These are phyloP conservation scores for Rhinopithecus roxellana DNA, from an alignment of 2,113 vertebrate species.

Conservation along the genomic window DNA sequence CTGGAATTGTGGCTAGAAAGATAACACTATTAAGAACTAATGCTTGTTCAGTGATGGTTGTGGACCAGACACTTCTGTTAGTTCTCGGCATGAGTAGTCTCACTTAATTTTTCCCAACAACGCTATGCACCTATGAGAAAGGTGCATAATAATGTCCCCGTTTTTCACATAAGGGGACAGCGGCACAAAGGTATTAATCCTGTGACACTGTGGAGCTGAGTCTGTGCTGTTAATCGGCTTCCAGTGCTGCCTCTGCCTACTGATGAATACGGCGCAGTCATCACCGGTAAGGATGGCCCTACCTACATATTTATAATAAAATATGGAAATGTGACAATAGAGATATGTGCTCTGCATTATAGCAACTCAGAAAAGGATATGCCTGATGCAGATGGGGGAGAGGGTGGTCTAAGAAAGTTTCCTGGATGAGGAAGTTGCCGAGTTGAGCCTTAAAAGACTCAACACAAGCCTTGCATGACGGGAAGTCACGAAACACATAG, in stretches of 20 bases:
- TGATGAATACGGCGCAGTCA: background rate
- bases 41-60: background rate
- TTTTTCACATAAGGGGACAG: background rate
- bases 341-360: background rate
- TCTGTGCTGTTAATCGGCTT: background rate
- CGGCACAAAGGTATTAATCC: background rate
- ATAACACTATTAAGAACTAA: background rate
- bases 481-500: background rate
- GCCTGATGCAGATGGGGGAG: background rate
- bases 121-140: background rate
- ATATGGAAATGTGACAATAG: background rate
- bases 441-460: background rate
- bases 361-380: background rate
- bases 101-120: background rate
- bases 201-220: rapidly evolving
- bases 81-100: background rate
- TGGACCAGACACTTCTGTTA: background rate
- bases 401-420: background rate
- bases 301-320: background rate
- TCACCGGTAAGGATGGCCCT: background rate
- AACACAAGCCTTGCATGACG: background rate
- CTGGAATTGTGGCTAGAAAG: background rate
- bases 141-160: background rate
- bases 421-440: background rate
- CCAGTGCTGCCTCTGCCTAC: background rate